These are phyloP conservation scores for Aphodius sticticus DNA, from an alignment of 2,888 invertebrate species.

Conservation along the genomic window DNA sequence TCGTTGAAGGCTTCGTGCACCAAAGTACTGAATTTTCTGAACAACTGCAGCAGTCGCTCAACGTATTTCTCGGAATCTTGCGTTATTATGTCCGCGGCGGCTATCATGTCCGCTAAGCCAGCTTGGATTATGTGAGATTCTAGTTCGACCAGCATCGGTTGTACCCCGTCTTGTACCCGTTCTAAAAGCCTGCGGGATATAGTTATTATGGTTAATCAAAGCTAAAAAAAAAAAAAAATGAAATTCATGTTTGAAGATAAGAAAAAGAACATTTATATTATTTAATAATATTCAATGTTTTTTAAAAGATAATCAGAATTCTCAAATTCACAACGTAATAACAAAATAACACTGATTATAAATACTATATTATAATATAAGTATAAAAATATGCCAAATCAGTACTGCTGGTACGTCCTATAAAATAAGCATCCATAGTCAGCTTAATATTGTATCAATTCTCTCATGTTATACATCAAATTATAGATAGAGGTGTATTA, in stretches of 20 bases:
- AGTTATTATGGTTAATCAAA: not conserved
- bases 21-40: slow-evolving; percentile 89
- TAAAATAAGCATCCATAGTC: too few relatives aligned
- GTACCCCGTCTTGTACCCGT: slow-evolving; percentile 91
- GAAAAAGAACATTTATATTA: not conserved
- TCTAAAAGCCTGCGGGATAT: slow-evolving; percentile 66
- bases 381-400: too few relatives aligned
- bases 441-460: too few relatives aligned
- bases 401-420: too few relatives aligned
- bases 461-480: too few relatives aligned
- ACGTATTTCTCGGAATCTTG: slow-evolving; percentile 98
- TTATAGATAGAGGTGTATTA: too few relatives aligned
- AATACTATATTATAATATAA: too few relatives aligned
- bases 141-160: slow-evolving; percentile 88
- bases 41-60: slow-evolving; percentile 90
- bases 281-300: too few relatives aligned
- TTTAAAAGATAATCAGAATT: too few relatives aligned
- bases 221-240: not conserved
- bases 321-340: too few relatives aligned
- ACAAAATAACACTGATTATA: too few relatives aligned
- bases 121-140: slow-evolving; percentile 94
- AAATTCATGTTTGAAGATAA: not conserved
- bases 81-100: slow-evolving; percentile 93
- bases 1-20: slow-evolving; percentile 95
- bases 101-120: slow-evolving; percentile 96